Conservation (phyloP, 35 echinoderm and acorn worm species). For the Heliocidaris erythrogramma region DNA sequence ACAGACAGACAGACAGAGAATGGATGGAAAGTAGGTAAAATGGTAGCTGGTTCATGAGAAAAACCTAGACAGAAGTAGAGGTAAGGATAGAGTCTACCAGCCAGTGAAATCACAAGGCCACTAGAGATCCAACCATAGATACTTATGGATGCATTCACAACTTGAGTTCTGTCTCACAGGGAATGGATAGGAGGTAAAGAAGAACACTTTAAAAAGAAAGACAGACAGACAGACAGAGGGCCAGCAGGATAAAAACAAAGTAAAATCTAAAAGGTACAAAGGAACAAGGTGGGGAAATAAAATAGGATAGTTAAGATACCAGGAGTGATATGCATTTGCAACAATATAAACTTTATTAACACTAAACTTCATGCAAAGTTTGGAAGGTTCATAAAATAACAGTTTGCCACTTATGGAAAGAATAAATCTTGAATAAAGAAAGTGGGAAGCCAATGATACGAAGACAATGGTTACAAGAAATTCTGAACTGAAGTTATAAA, state of each 20-base stretch:
- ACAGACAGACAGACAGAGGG: not conserved
- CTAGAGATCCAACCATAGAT: conserved; percentile 21
- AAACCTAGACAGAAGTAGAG: not conserved
- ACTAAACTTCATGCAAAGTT: no score
- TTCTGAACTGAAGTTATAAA: not conserved
- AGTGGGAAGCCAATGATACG: not conserved
- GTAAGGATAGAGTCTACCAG: not conserved
- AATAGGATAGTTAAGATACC: no score
- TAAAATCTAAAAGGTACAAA: not conserved
- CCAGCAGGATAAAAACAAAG: not conserved
- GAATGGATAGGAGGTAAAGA: not conserved
- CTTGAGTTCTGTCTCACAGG: not conserved
- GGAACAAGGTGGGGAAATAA: not conserved
- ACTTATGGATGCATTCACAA: conserved; percentile 36
- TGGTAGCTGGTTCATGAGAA: not conserved
- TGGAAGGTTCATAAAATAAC: no score
- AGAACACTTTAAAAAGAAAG: not conserved
- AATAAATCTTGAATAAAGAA: not conserved
- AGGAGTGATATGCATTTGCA: no score
- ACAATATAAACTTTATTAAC: no score
- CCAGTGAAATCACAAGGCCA: not conserved
- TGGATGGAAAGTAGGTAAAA: not conserved
- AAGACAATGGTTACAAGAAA: not conserved
- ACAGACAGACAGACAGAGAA: not conserved
- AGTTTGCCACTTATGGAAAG: no score